These are phyloP conservation scores for Triops longicaudatus DNA, from an alignment of 1,140 invertebrate species.

Conservation along the genomic window DNA sequence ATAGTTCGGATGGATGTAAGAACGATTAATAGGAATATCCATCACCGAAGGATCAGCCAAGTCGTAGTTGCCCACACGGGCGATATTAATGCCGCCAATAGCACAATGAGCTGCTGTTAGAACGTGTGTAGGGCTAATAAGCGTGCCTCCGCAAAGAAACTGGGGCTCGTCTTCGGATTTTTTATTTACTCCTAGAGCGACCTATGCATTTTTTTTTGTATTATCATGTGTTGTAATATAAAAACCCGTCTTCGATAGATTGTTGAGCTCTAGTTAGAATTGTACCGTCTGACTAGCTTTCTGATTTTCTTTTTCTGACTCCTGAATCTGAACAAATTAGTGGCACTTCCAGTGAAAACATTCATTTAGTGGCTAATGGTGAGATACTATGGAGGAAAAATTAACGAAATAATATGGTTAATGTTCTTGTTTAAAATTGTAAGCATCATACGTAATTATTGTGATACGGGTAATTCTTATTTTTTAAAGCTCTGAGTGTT, in stretches of 20 bases:
- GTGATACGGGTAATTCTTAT: too few relatives aligned
- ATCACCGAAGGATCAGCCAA: not conserved
- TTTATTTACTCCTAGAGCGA: not conserved
- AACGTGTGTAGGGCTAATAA: not conserved
- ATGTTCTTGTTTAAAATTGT: too few relatives aligned
- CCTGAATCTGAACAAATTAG: too few relatives aligned
- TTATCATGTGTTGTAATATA: not conserved
- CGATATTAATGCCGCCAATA: not conserved
- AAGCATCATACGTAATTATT: too few relatives aligned
- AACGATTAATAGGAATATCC: not conserved
- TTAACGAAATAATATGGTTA: too few relatives aligned
- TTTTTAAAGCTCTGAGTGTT: too few relatives aligned
- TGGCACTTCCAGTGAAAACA: too few relatives aligned
- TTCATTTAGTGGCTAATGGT: too few relatives aligned
- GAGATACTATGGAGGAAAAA: too few relatives aligned
- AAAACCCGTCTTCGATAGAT: not conserved
- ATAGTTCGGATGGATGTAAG: not conserved
- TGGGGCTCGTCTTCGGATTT: not conserved
- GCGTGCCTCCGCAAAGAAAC: not conserved
- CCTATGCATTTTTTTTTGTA: not conserved
- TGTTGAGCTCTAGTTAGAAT: too few relatives aligned
- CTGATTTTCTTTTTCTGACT: too few relatives aligned
- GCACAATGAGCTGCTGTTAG: not conserved
- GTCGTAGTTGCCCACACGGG: not conserved
- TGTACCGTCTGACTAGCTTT: too few relatives aligned